Evolutionary conservation across 1,140 invertebrate species (phyloP), one percentile per base, ranked within the genome.

Genomic region (Monochamus saltuarius): DNA sequence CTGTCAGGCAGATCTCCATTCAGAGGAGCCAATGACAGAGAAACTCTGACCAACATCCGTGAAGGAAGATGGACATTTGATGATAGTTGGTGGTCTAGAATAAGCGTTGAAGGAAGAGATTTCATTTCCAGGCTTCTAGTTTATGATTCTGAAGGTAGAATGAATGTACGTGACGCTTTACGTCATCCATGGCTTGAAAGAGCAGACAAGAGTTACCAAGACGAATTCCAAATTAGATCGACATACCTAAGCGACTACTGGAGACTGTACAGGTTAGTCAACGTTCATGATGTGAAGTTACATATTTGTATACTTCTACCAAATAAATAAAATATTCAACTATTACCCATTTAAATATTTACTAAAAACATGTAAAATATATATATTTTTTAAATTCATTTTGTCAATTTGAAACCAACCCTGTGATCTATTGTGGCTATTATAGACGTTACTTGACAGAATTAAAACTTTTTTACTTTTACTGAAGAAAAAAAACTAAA

Each of bases 111-210:
- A 71, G 91, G 85, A 2, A 86, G 87, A 67, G 94, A 97, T 78
- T 98, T 98, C 74, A 89, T 98, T 49, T 81, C 82, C n/a, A 88
- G 85, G 49, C 75, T 97, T 0, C 75, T 98, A 22, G 80, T 88
- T 1, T 88, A 89, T 66, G 85, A 87, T 71, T 78, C 86, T 56
- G 87, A 89, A 43, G 84, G 85, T 35, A 83, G 94, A 47, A 81
- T 96, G 80, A 89, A 93, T 74, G 85, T 95, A 0, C 85, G 87
- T 63, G 73, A 82, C 1, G 92, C 93, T 0, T 74, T 97, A 16
- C 81, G 84, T 58, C 94, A 96, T 81, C 90, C 92, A 0, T 97
- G 94, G 94, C 80, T 97, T n/a, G 84, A 84, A 50, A 78, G 84
- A 49, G 83, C 85, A 1, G 89, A 91, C 59, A 86, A 78, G 68